Evolutionary conservation across 2,888 invertebrate species (phyloP), one percentile per base, ranked within the genome.

Genomic region (Monopis laevigella): DNA sequence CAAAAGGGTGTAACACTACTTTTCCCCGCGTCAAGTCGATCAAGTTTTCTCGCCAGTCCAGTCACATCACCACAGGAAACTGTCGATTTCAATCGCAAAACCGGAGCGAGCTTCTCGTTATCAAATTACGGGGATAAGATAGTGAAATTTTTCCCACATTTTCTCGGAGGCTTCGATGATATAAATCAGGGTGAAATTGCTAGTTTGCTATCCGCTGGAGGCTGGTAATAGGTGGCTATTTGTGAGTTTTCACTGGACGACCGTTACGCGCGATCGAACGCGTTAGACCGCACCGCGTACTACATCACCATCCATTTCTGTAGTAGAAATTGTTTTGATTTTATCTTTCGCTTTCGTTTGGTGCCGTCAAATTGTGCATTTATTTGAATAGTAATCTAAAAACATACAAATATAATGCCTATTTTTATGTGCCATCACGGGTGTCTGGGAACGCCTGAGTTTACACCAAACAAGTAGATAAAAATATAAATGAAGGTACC

Each of bases 91-190:
- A 63, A 69, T 65, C 54, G 58, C 46, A 54, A 47, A 64, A 65
- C 65, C 64, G 62, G 67, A 66, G 69, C 65, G 68, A 73, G 77
- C 70, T 72, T 69, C 72, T 62, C 59, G 70, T 71, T 68, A 77
- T 78, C 74, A 78, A 78, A 78, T 77, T 72, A 67, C 65, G 56
- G 63, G 64, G 63, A 59, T 62, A 53, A 58, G 60, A 59, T 62
- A 67, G 73, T 74, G 75, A 75, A 80, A 75, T 77, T 74, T 64
- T 77, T 75, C 75, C 71, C 75, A 74, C 74, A 75, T 78, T 80
- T 78, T 80, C 78, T 77, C 62, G 61, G 52, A 52, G 60, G 55
- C 51, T 51, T 54, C 58, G 74, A 78, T 80, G 67, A 75, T 78
- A 78, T 75, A 74, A 68, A 80, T 80, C 77, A 74, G 74, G 65